Evolutionary conservation across 2,888 invertebrate genomes (phyloP).

Genomic region (Heliconius aoede): DNA sequence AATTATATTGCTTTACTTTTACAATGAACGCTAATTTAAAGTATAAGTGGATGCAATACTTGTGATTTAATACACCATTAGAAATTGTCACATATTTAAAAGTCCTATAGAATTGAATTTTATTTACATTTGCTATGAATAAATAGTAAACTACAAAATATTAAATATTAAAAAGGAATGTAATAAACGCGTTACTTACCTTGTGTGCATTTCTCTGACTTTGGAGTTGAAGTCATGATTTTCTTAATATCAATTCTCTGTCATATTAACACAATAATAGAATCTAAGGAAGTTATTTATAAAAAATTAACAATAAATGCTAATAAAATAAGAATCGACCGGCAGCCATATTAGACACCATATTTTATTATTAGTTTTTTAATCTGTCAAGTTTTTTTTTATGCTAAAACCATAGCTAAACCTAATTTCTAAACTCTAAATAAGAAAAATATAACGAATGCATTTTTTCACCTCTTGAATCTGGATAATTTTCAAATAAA

Average conservation of each 20-base stretch:
- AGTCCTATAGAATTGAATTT: background rate
- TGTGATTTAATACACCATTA: conserved; percentile 10
- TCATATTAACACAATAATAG: conserved; percentile 68
- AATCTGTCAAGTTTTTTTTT: conserved; percentile 48
- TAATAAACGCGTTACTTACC: conserved; percentile 68
- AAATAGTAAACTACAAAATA: conserved; percentile 37
- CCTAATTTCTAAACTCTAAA: background rate
- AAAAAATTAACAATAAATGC: conserved; percentile 62
- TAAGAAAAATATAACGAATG: background rate
- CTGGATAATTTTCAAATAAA: background rate
- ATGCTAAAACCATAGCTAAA: conserved; percentile 29
- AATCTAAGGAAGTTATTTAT: conserved; percentile 54
- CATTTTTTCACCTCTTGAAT: background rate
- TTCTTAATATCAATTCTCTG: conserved; percentile 60
- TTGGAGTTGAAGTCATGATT: conserved; percentile 81
- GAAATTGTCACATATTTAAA: background rate
- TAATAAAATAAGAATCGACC: conserved; percentile 70
- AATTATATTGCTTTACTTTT: background rate
- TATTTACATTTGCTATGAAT: conserved; percentile 15
- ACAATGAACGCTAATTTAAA: conserved; percentile 5
- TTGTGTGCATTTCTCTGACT: conserved; percentile 80
- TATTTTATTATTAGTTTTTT: conserved; percentile 52
- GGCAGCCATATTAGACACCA: conserved; percentile 77
- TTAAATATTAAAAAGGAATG: conserved; percentile 50
- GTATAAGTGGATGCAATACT: background rate